Evolutionary conservation across 2,888 invertebrate genomes (phyloP).

Genomic region (Aporophyla nigra): DNA sequence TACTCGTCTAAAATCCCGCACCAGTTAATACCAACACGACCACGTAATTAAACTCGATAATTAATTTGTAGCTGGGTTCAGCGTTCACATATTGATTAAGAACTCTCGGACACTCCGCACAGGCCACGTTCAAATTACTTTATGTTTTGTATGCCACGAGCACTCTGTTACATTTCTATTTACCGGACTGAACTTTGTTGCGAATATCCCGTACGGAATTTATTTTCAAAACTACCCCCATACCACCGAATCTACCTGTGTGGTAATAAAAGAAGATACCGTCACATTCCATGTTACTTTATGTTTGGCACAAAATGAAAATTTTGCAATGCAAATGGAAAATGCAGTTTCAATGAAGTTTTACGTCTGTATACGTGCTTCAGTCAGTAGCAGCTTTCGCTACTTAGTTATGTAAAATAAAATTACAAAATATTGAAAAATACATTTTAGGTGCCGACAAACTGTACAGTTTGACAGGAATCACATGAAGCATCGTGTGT

Average conservation of each 20-base stretch:
- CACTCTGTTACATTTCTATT: constrained; percentile 67
- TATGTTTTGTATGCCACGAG: constrained; percentile 60
- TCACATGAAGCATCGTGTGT: neutral
- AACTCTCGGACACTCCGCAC: constrained; percentile 46
- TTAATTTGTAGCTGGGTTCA: constrained; percentile 47
- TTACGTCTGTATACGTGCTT: constrained; percentile 52
- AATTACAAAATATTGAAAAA: constrained; percentile 24
- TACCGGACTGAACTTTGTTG: constrained; percentile 68
- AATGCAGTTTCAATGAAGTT: constrained; percentile 62
- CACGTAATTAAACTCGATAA: constrained; percentile 47
- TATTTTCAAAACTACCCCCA: constrained; percentile 62
- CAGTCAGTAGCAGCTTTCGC: constrained; percentile 29
- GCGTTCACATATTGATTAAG: constrained; percentile 53
- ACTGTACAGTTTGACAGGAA: neutral
- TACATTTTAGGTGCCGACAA: neutral
- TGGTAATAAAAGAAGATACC: constrained; percentile 63
- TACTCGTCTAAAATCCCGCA: neutral
- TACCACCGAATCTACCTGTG: constrained; percentile 48
- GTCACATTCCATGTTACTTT: constrained; percentile 57
- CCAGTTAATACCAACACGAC: constrained; percentile 12
- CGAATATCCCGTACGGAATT: constrained; percentile 64
- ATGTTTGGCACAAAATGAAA: constrained; percentile 57
- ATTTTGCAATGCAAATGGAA: constrained; percentile 59
- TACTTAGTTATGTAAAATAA: constrained; percentile 10
- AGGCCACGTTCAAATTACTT: constrained; percentile 70